Conservation (phyloP, 2,797 vertebrate species). For the Mus minutoides region DNA sequence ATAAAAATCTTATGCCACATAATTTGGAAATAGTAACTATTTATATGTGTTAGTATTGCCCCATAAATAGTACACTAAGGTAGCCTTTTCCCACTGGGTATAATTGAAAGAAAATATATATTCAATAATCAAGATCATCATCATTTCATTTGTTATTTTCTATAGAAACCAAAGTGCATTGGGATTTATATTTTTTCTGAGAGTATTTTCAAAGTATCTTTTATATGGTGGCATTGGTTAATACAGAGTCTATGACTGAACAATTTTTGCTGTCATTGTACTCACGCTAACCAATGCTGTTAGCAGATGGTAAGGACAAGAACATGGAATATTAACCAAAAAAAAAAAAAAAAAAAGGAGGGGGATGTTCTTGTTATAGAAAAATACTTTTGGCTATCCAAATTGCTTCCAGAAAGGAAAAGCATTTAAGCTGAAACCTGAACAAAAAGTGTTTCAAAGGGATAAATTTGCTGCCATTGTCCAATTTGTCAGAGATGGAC, state of each 20-base stretch:
- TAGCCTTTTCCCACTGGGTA: background rate
- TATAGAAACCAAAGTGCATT: constrained; percentile 5
- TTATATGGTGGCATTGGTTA: background rate
- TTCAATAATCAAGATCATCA: background rate
- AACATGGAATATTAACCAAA: background rate
- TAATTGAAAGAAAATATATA: constrained; percentile 34
- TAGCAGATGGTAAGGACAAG: background rate
- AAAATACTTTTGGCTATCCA: background rate
- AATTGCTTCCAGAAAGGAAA: background rate
- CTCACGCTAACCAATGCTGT: background rate
- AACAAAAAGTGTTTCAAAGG: background rate
- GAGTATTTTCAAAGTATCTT: background rate
- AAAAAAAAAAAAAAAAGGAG: too few relatives aligned
- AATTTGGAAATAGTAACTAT: background rate
- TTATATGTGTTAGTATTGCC: background rate
- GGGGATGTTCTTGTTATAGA: background rate
- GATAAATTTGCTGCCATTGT: background rate
- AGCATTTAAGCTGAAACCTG: background rate
- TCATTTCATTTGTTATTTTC: background rate
- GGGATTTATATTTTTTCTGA: background rate
- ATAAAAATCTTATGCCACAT: background rate
- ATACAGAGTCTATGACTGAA: background rate
- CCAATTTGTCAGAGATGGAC: background rate
- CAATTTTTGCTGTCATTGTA: constrained; percentile 5
- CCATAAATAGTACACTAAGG: background rate